Percentiles rank a stretch among this genome's conserved stretches.
These are phyloP conservation scores for Columba livia DNA, from an alignment of 2,113 vertebrate genomes.

Conservation along the genomic window DNA sequence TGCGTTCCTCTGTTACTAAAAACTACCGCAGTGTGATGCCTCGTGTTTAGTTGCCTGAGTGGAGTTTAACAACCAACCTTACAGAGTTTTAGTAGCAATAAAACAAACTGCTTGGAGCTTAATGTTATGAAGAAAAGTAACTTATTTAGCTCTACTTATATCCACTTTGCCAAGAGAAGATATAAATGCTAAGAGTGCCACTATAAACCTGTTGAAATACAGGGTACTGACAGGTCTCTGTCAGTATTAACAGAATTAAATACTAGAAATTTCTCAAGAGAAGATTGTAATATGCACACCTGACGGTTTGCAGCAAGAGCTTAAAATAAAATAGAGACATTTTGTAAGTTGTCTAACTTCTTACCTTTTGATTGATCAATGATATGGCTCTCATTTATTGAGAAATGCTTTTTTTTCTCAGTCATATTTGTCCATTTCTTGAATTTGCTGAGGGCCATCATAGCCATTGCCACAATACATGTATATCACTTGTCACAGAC, in stretches of 20 bases:
- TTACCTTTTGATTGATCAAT: not conserved
- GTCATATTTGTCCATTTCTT: not conserved
- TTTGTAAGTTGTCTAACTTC: not conserved
- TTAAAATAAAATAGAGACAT: not conserved
- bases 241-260: not conserved
- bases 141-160: not conserved
- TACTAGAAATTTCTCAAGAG: not conserved
- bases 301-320: not conserved
- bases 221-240: not conserved
- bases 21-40: not conserved
- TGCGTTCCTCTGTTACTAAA: not conserved
- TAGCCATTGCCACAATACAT: not conserved
- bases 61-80: not conserved
- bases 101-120: not conserved
- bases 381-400: not conserved
- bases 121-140: not conserved
- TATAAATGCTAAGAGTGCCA: not conserved
- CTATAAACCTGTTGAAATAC: not conserved
- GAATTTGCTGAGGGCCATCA: rapidly evolving
- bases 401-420: not conserved
- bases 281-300: not conserved
- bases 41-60: not conserved
- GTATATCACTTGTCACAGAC: not conserved
- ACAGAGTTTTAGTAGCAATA: not conserved
- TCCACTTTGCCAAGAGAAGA: not conserved